Evolutionary conservation across 2,888 invertebrate genomes (phyloP).

Genomic region (Meteorus cinctellus): DNA sequence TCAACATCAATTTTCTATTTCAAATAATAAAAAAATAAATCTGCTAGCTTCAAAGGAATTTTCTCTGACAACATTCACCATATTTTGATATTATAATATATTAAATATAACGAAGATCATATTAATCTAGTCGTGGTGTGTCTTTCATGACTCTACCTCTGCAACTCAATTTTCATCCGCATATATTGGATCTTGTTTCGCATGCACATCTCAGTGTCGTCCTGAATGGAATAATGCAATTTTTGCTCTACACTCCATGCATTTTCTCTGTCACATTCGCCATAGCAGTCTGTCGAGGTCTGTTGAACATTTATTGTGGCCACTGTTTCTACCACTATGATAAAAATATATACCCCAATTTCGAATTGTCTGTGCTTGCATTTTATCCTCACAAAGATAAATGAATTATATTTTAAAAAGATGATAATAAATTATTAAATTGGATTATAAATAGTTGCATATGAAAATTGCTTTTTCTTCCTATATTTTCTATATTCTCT

Average conservation of each 20-base stretch:
- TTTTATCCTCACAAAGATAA: neutral
- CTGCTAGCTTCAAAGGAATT: neutral
- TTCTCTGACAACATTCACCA: neutral
- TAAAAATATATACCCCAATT: neutral
- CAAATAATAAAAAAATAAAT: neutral
- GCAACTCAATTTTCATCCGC: slow-evolving; percentile 18
- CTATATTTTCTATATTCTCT: too few relatives aligned
- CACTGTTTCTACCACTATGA: neutral
- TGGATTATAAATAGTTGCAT: too few relatives aligned
- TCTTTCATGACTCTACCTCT: neutral
- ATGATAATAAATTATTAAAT: too few relatives aligned
- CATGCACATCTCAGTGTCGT: slow-evolving; percentile 29
- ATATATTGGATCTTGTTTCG: slow-evolving; percentile 29
- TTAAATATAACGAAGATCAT: slow-evolving; percentile 2
- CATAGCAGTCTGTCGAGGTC: neutral
- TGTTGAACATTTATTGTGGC: neutral
- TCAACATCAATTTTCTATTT: neutral
- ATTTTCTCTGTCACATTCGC: neutral
- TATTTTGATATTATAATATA: neutral
- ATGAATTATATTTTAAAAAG: too few relatives aligned
- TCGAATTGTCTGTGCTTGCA: neutral
- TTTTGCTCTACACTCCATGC: slow-evolving; percentile 12
- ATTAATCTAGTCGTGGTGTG: slow-evolving; percentile 21
- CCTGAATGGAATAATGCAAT: slow-evolving; percentile 31
- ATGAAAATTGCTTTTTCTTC: too few relatives aligned